Evolutionary conservation across 2,888 invertebrate genomes (phyloP).

Genomic region (Shargacucullia verbasci): DNA sequence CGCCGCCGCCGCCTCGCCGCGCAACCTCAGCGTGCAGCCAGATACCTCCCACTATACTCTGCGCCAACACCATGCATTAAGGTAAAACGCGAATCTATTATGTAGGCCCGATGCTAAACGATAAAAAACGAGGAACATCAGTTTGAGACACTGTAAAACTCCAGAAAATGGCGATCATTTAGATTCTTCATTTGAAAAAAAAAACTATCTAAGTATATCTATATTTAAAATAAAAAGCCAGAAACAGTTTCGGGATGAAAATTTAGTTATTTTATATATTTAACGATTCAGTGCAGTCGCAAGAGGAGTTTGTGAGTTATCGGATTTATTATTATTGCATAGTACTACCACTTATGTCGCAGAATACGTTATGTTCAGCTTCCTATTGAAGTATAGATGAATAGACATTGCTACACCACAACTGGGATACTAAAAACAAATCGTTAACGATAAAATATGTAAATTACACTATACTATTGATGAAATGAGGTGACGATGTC

Average conservation of each 20-base stretch:
- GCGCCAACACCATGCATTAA: constrained; percentile 17
- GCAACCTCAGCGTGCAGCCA: constrained; percentile 18
- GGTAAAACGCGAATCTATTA: constrained; percentile 17
- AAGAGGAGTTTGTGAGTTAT: too few species aligned
- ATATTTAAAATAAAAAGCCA: too few species aligned
- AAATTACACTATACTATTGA: constrained; percentile 23
- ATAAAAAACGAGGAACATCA: not conserved
- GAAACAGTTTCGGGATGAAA: too few species aligned
- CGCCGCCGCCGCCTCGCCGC: constrained; percentile 54
- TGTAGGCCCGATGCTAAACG: constrained; percentile 1
- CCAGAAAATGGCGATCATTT: constrained; percentile 9
- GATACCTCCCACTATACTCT: constrained; percentile 40
- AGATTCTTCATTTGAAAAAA: constrained; percentile 11
- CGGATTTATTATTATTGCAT: too few species aligned
- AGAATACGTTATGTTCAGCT: too few species aligned
- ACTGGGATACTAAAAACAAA: constrained; percentile 15
- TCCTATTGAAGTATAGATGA: not conserved
- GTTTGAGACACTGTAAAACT: constrained; percentile 5
- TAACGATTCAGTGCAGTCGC: too few species aligned
- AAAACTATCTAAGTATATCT: too few species aligned
- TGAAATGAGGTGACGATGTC: constrained; percentile 18
- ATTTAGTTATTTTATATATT: too few species aligned
- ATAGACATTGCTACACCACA: constrained; percentile 7
- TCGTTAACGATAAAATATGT: constrained; percentile 14
- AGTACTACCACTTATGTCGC: too few species aligned